These are phyloP conservation scores for Drosophila pachea DNA, from an alignment of 1,140 invertebrate genomes.

Conservation along the genomic window DNA sequence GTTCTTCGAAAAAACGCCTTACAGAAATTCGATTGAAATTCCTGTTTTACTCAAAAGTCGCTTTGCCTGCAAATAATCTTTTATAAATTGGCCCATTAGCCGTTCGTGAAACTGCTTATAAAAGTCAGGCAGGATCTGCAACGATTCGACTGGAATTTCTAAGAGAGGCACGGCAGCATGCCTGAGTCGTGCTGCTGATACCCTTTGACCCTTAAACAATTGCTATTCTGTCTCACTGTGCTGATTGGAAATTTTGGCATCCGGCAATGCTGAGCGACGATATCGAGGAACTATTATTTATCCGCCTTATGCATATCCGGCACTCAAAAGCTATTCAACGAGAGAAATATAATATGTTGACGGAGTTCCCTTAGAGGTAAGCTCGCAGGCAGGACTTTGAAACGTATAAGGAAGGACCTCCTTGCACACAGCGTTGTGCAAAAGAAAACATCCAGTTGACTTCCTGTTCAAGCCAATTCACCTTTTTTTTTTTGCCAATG, in stretches of 20 bases:
- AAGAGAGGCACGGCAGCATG: too few relatives aligned
- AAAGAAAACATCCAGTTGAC: conserved; percentile 68
- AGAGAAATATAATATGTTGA: conserved; percentile 66
- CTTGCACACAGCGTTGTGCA: conserved; percentile 33
- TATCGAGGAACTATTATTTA: not conserved
- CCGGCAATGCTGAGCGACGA: too few relatives aligned
- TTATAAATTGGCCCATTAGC: not conserved
- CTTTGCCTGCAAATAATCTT: not conserved
- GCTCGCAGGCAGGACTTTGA: conserved; percentile 16
- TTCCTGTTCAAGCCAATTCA: conserved; percentile 72
- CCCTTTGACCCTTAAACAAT: too few relatives aligned
- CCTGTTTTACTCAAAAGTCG: too few relatives aligned
- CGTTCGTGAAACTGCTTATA: not conserved
- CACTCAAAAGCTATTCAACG: conserved; percentile 23
- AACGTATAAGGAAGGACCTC: conserved; percentile 22
- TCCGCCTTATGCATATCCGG: conserved; percentile 23
- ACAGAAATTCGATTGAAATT: too few relatives aligned
- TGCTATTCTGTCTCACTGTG: too few relatives aligned
- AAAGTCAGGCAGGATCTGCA: not conserved
- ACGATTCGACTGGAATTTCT: not conserved
- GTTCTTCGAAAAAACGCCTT: too few relatives aligned
- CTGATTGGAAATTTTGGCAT: too few relatives aligned
- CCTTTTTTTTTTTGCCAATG: conserved; percentile 74
- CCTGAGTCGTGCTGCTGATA: too few relatives aligned
- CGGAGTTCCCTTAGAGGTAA: conserved; percentile 41